Conservation (phyloP, 2,113 vertebrate genomes). For the Scophthalmus maximus region DNA sequence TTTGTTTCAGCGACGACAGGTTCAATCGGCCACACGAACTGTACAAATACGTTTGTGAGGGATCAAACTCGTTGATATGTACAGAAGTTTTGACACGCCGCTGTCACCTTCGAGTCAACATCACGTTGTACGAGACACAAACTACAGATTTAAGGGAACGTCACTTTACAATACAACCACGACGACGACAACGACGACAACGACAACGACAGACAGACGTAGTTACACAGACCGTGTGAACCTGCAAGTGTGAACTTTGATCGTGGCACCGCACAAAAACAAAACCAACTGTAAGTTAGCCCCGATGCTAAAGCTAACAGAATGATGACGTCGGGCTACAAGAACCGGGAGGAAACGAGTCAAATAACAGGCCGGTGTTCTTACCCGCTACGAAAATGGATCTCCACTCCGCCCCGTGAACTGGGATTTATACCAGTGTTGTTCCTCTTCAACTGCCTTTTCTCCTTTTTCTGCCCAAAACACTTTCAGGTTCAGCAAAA, state of each 20-base stretch:
- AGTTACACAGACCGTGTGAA: not conserved
- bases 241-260: slow-evolving; percentile 5
- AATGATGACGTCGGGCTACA: slow-evolving; percentile 40
- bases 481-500: slow-evolving; percentile 30
- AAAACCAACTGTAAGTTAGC: slow-evolving; percentile 42
- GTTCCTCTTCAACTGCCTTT: not conserved
- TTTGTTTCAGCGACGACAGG: no score
- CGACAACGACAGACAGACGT: not conserved
- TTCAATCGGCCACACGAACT: no score
- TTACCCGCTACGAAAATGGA: slow-evolving; percentile 34
- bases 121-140: no score
- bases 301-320: slow-evolving; percentile 54
- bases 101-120: no score
- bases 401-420: not conserved
- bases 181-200: not conserved
- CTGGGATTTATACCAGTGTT: not conserved
- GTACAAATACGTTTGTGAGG: not conserved
- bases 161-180: no score
- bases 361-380: not conserved
- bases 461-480: slow-evolving; percentile 14
- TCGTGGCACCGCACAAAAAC: slow-evolving; percentile 25
- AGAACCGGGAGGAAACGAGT: not conserved
- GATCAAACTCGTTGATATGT: not conserved
- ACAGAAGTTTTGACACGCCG: not conserved
- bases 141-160: no score